Percentiles rank a stretch among this genome's conserved stretches.
Evolutionary conservation across 2,113 vertebrate species (phyloP).

Genomic region (Ciconia stormi): DNA sequence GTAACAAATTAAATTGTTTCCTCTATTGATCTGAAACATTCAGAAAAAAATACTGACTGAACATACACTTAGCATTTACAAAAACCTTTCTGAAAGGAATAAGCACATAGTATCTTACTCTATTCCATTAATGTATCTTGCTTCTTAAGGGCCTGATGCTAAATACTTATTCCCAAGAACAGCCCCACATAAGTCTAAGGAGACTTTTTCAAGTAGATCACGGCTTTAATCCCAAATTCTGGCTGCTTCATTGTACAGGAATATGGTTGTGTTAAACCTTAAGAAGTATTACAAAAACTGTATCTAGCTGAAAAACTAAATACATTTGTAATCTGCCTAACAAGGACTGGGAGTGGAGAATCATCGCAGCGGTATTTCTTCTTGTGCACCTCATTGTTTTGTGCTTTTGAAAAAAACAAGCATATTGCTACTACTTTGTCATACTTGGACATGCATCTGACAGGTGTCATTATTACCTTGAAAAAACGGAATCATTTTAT

Average conservation of each 20-base stretch:
- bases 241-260: not conserved
- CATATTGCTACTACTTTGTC: not conserved
- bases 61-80: not conserved
- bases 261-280: not conserved
- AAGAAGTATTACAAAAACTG: not conserved
- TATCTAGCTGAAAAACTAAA: not conserved
- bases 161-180: not conserved
- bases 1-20: not conserved
- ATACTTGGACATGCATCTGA: not conserved
- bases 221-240: not conserved
- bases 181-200: not conserved
- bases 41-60: not conserved
- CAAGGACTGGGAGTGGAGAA: not conserved
- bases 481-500: not conserved
- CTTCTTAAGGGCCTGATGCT: not conserved
- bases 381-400: not conserved
- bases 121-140: not conserved
- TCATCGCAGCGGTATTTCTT: not conserved
- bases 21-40: not conserved
- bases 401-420: not conserved
- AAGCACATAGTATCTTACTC: not conserved
- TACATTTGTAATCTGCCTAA: not conserved
- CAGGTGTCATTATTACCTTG: not conserved
- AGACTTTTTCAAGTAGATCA: not conserved
- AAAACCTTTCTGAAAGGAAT: not conserved